Percentiles rank a stretch among this genome's conserved stretches.
Evolutionary conservation across 2,113 vertebrate genomes (phyloP).

Genomic region (Perca fluviatilis): DNA sequence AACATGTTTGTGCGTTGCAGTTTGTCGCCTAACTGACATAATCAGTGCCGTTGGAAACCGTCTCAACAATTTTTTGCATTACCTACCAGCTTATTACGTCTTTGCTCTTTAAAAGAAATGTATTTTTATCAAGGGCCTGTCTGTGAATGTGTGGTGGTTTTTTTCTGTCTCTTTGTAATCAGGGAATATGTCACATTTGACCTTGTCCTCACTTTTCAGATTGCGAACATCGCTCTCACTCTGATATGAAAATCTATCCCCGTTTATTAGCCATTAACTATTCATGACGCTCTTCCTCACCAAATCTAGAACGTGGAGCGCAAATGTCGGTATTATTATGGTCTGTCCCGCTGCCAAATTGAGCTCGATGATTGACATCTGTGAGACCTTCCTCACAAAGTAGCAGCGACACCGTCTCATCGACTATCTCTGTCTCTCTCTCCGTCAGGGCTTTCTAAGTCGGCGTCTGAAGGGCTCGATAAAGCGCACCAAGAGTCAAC

Average conservation of each 20-base stretch:
- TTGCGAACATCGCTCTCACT: neutral
- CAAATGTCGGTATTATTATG: conserved; percentile 27
- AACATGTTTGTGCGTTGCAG: neutral
- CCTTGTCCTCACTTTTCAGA: conserved; percentile 23
- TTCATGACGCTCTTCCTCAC: conserved; percentile 3
- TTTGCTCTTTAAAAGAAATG: neutral
- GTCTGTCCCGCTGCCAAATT: conserved; percentile 34
- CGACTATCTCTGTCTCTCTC: conserved; percentile 16
- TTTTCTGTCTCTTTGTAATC: conserved; percentile 1
- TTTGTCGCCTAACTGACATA: neutral
- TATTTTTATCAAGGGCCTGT: neutral
- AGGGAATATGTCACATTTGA: conserved; percentile 17
- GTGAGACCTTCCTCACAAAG: neutral
- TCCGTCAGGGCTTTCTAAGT: conserved; percentile 82
- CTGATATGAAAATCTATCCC: conserved; percentile 37
- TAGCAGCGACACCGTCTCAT: conserved; percentile 9
- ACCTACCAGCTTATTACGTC: neutral
- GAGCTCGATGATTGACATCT: conserved; percentile 32
- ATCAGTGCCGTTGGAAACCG: neutral
- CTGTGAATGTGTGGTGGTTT: neutral
- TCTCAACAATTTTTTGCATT: neutral
- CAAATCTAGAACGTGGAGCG: neutral
- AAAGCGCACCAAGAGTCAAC: conserved; percentile 99
- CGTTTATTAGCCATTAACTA: conserved; percentile 24
- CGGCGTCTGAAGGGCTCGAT: conserved; percentile 95